Evolutionary conservation across 2,888 invertebrate species (phyloP).

Genomic region (Melitaea athalia): DNA sequence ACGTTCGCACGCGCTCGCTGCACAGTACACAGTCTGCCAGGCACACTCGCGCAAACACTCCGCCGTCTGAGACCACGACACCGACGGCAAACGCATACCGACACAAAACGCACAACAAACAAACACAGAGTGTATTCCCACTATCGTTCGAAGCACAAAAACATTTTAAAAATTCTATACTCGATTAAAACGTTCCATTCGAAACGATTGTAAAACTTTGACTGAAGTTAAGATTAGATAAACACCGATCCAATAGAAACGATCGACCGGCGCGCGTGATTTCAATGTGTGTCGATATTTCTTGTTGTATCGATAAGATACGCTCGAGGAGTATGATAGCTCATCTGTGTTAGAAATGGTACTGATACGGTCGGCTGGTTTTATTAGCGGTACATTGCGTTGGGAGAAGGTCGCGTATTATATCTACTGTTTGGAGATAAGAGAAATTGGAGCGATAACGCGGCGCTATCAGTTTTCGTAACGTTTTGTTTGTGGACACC

Average conservation of each 20-base stretch:
- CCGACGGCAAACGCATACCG: slow-evolving; percentile 55
- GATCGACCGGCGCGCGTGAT: slow-evolving; percentile 68
- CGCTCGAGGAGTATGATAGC: slow-evolving; percentile 50
- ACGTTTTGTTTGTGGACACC: slow-evolving; percentile 42
- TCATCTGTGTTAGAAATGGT: slow-evolving; percentile 53
- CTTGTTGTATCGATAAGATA: slow-evolving; percentile 60
- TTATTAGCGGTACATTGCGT: slow-evolving; percentile 37
- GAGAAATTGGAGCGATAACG: slow-evolving; percentile 54
- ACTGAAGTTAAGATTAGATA: slow-evolving; percentile 48
- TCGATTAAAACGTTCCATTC: slow-evolving; percentile 38
- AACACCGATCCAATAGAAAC: slow-evolving; percentile 57
- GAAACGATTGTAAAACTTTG: slow-evolving; percentile 50
- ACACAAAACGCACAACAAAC: slow-evolving; percentile 31
- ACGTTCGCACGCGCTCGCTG: slow-evolving; percentile 58
- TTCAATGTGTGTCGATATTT: slow-evolving; percentile 59
- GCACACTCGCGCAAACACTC: slow-evolving; percentile 66
- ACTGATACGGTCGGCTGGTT: slow-evolving; percentile 42
- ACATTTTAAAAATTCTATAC: slow-evolving; percentile 19
- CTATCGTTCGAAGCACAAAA: slow-evolving; percentile 18
- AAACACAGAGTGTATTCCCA: too few relatives aligned
- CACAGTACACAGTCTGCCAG: slow-evolving; percentile 63
- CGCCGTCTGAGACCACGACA: slow-evolving; percentile 58
- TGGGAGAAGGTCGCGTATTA: slow-evolving; percentile 42
- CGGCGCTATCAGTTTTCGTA: slow-evolving; percentile 43
- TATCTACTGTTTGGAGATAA: slow-evolving; percentile 55